Evolutionary conservation across 1,140 invertebrate species (phyloP).

Genomic region (Drosophila dunni): DNA sequence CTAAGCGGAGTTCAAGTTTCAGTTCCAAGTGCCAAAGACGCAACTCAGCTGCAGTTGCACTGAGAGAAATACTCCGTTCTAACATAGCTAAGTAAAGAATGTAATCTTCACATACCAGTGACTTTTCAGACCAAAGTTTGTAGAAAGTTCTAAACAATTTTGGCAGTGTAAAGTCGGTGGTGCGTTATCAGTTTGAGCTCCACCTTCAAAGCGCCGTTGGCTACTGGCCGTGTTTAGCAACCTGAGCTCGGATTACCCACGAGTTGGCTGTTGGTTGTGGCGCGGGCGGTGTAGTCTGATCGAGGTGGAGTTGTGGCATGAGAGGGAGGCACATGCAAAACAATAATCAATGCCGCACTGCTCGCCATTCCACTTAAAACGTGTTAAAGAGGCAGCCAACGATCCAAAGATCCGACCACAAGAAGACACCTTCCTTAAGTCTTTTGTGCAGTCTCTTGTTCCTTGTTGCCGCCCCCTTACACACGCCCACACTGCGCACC

Average conservation of each 20-base stretch:
- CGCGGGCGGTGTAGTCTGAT: not conserved
- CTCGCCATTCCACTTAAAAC: constrained; percentile 73
- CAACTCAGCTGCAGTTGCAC: constrained; percentile 22
- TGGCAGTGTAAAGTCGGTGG: constrained; percentile 21
- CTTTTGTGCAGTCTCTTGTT: not conserved
- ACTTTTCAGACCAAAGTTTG: no score
- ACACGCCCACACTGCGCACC: constrained; percentile 69
- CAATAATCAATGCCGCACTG: constrained; percentile 75
- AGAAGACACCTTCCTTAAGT: not conserved
- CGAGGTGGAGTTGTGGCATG: not conserved
- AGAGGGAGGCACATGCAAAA: constrained; percentile 64
- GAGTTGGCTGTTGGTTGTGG: not conserved
- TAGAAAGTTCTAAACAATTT: no score
- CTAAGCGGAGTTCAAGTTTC: not conserved
- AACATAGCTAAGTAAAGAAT: no score
- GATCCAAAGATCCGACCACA: constrained; percentile 35
- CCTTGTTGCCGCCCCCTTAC: not conserved
- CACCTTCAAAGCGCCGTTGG: constrained; percentile 73
- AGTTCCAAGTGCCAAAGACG: not conserved
- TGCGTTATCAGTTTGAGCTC: constrained; percentile 71
- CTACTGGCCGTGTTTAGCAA: constrained; percentile 36
- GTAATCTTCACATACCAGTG: no score
- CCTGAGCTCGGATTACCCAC: constrained; percentile 4
- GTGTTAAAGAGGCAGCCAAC: constrained; percentile 73
- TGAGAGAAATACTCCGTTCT: no score